Conservation (phyloP, 2,888 invertebrate species). For the Lutraria lutraria region DNA sequence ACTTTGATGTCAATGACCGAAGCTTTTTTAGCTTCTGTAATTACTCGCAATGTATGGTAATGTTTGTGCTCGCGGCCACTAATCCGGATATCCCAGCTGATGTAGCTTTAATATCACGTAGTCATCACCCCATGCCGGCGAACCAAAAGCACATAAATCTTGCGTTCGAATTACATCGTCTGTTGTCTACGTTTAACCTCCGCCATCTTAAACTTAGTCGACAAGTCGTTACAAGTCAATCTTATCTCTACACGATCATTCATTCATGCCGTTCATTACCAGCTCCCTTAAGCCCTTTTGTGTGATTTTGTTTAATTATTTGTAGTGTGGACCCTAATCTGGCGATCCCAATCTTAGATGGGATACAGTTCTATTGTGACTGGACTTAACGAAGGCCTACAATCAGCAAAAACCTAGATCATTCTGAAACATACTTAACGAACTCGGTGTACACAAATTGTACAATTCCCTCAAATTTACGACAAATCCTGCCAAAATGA, state of each 20-base stretch:
- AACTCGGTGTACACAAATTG: too few relatives aligned
- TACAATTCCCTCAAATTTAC: too few relatives aligned
- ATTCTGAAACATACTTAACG: too few relatives aligned
- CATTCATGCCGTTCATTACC: background rate
- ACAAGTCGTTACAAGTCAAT: background rate
- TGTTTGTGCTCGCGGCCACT: background rate
- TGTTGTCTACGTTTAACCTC: background rate
- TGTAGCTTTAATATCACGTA: background rate
- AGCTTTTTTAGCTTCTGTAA: background rate
- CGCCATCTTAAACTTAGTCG: background rate
- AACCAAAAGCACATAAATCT: background rate
- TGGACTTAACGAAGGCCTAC: background rate
- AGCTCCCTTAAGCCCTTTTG: background rate
- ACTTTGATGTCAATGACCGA: background rate
- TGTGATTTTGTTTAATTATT: background rate
- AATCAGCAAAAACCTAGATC: too few relatives aligned
- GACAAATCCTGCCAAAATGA: too few relatives aligned
- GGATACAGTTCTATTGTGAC: background rate
- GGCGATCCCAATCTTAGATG: background rate
- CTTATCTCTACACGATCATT: background rate
- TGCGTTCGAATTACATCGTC: background rate
- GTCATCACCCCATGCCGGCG: background rate
- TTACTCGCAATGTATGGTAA: background rate
- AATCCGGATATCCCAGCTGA: background rate
- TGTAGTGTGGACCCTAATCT: background rate